Conservation (phyloP, 1,140 invertebrate genomes). For the Trachymyrmex septentrionalis region DNA sequence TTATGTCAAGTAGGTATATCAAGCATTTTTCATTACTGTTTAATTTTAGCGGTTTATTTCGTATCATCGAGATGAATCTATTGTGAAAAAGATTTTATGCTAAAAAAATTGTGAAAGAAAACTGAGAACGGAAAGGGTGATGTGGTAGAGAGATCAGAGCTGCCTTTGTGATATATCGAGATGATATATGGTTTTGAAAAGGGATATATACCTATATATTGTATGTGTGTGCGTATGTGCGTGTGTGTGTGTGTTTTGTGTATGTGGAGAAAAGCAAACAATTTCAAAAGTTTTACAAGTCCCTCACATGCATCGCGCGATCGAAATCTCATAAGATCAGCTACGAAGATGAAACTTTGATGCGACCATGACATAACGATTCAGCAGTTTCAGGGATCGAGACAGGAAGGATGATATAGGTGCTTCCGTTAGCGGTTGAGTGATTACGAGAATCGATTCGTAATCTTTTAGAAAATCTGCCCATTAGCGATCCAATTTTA, state of each 20-base stretch:
- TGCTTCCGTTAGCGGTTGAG: slow-evolving; percentile 34
- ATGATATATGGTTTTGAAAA: slow-evolving; percentile 4
- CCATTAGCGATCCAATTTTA: slow-evolving; percentile 56
- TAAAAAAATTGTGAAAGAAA: slow-evolving; percentile 11
- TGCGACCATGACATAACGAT: slow-evolving; percentile 19
- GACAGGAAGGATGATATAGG: slow-evolving; percentile 21
- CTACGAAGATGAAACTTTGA: slow-evolving; percentile 44
- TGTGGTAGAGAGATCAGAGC: slow-evolving; percentile 13
- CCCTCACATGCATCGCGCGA: slow-evolving; percentile 27
- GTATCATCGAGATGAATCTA: neutral
- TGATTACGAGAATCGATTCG: slow-evolving; percentile 37
- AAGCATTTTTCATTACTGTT: neutral
- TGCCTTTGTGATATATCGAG: slow-evolving; percentile 10
- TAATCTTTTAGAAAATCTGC: slow-evolving; percentile 26
- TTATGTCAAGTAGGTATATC: neutral
- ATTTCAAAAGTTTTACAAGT: slow-evolving; percentile 6
- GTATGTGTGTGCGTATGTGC: too few species aligned
- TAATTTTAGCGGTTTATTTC: neutral
- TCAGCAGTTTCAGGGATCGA: slow-evolving; percentile 7
- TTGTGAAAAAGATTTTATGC: slow-evolving; percentile 23
- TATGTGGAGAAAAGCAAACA: slow-evolving; percentile 1
- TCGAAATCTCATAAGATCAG: slow-evolving; percentile 36
- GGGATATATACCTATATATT: neutral
- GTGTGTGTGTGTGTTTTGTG: too few species aligned
- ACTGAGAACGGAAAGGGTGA: neutral